Conservation (phyloP, 1,140 invertebrate genomes). For the Saccostrea cuccullata region DNA sequence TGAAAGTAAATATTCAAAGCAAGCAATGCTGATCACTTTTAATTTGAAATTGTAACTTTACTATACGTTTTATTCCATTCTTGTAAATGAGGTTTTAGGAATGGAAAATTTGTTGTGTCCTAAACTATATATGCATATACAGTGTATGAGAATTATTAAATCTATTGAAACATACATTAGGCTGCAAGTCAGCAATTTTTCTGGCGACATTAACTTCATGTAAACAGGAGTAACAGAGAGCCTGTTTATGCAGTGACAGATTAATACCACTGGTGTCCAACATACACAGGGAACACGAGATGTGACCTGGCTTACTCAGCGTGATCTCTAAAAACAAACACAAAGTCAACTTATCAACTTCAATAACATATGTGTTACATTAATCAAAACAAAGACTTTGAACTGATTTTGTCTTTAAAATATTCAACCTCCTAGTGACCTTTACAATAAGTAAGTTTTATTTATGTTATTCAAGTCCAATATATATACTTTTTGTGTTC, state of each 20-base stretch:
- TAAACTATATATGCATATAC: not conserved
- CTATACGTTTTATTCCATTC: not conserved
- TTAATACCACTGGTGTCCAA: not conserved
- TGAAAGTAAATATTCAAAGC: not conserved
- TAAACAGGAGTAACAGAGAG: constrained; percentile 34
- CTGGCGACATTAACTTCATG: not conserved
- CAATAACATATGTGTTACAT: no score
- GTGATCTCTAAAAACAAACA: constrained; percentile 25
- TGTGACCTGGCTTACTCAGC: not conserved
- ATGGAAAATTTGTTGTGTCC: not conserved
- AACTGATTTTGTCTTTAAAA: no score
- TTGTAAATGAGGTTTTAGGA: not conserved
- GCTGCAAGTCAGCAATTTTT: not conserved
- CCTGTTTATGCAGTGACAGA: not conserved
- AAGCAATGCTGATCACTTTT: not conserved
- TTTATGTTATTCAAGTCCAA: no score
- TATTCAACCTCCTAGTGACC: no score
- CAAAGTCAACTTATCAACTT: not conserved
- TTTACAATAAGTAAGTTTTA: no score
- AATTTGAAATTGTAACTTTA: not conserved
- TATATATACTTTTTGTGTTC: no score
- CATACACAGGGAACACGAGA: constrained; percentile 15
- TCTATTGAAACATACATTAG: not conserved
- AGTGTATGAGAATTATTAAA: not conserved
- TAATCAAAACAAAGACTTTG: no score